Evolutionary conservation across 2,888 invertebrate species (phyloP).

Genomic region (Phlogophora meticulosa): DNA sequence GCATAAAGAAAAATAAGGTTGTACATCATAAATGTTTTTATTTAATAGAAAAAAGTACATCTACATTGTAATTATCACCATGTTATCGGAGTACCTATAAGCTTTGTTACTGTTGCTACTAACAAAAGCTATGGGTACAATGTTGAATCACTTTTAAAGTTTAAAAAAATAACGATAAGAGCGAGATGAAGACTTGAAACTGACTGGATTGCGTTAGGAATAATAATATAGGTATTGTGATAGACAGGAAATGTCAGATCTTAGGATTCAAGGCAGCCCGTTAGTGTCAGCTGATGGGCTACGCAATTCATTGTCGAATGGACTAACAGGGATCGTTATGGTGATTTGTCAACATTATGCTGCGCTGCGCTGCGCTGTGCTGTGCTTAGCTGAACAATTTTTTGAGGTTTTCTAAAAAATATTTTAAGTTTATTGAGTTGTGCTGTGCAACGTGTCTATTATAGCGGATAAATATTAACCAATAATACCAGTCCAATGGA

Average conservation of each 20-base stretch:
- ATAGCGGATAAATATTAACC: too few relatives aligned
- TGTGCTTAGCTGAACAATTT: neutral
- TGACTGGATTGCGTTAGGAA: constrained; percentile 37
- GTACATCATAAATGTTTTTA: neutral
- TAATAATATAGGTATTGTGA: constrained; percentile 15
- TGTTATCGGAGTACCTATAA: neutral
- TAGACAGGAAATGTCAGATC: neutral
- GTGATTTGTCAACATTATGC: neutral
- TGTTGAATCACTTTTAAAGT: constrained; percentile 5
- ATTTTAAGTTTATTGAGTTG: too few relatives aligned
- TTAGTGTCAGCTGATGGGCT: neutral
- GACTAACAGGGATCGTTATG: neutral
- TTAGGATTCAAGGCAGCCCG: neutral
- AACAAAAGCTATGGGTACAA: neutral
- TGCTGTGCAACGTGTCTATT: too few relatives aligned
- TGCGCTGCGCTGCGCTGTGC: neutral
- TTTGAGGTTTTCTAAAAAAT: too few relatives aligned
- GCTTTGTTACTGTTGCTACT: too few relatives aligned
- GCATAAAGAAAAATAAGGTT: neutral
- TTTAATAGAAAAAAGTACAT: neutral
- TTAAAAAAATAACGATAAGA: neutral
- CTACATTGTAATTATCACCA: neutral
- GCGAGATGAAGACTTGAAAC: constrained; percentile 37
- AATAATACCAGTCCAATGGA: too few relatives aligned
- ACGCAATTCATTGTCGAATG: too few relatives aligned